Conservation (phyloP, 2,888 invertebrate genomes). For the Himalopsyche kuldschensis region DNA sequence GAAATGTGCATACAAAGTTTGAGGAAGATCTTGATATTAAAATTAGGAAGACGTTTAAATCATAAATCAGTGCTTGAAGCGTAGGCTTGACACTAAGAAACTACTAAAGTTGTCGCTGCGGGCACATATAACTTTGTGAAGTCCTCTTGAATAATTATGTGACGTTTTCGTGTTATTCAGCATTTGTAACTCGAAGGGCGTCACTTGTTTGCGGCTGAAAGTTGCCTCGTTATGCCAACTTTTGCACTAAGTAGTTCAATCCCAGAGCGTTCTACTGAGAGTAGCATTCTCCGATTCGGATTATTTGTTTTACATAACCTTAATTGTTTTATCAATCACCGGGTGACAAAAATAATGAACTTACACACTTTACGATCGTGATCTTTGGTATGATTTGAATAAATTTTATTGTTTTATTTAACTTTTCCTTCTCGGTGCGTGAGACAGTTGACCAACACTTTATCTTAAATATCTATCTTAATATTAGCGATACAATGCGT, state of each 20-base stretch:
- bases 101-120: not conserved
- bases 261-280: not conserved
- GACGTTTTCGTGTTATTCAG: not conserved
- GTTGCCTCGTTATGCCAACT: not conserved
- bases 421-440: no score
- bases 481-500: no score
- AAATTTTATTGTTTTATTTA: no score
- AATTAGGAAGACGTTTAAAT: no score
- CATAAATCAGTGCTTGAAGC: not conserved
- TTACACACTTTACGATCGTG: no score
- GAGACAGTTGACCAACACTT: no score
- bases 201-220: not conserved
- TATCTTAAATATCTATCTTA: no score
- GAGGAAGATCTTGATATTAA: no score
- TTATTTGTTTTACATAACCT: not conserved
- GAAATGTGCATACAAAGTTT: no score
- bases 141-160: slow-evolving; percentile 1
- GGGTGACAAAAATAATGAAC: no score
- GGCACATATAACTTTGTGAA: not conserved
- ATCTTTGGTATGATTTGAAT: no score
- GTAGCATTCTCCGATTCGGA: not conserved
- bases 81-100: not conserved
- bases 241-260: not conserved
- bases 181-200: not conserved
- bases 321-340: not conserved